These are phyloP conservation scores for Ectemnius continuus DNA, from an alignment of 2,888 invertebrate species.

Conservation along the genomic window DNA sequence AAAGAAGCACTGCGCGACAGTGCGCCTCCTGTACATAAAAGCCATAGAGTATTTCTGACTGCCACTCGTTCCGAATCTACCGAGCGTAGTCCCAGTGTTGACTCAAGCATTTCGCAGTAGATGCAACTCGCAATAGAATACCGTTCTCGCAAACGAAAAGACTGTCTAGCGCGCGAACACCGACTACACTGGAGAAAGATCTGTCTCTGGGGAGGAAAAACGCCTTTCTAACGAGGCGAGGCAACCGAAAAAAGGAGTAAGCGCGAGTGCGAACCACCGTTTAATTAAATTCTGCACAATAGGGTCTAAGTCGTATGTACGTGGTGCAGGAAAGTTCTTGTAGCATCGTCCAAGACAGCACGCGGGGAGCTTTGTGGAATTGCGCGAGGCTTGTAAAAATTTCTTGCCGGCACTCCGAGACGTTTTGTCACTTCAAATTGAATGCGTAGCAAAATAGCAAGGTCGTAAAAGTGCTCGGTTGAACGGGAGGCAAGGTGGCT, in stretches of 20 bases:
- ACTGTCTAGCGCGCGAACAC: conserved; percentile 35
- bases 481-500: neutral
- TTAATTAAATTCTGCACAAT: conserved; percentile 37
- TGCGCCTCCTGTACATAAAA: neutral
- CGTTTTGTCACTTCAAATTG: neutral
- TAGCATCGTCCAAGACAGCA: neutral
- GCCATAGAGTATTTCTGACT: neutral
- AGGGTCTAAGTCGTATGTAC: conserved; percentile 35
- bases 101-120: neutral
- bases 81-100: neutral
- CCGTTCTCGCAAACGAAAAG: conserved; percentile 23
- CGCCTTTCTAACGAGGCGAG: neutral
- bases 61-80: conserved; percentile 3
- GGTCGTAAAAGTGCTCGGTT: neutral
- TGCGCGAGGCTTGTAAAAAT: neutral
- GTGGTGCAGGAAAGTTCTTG: conserved; percentile 37
- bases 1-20: neutral
- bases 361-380: neutral
- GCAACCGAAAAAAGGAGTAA: neutral
- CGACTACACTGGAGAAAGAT: conserved; percentile 5
- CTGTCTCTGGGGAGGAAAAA: neutral
- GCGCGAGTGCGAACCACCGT: conserved; percentile 12
- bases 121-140: neutral
- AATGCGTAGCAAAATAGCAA: too few species aligned
- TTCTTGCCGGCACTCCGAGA: neutral